Percentiles rank a stretch among this genome's conserved stretches.
Conservation (phyloP, 2,888 invertebrate species). For the Halictus quadricinctus region DNA sequence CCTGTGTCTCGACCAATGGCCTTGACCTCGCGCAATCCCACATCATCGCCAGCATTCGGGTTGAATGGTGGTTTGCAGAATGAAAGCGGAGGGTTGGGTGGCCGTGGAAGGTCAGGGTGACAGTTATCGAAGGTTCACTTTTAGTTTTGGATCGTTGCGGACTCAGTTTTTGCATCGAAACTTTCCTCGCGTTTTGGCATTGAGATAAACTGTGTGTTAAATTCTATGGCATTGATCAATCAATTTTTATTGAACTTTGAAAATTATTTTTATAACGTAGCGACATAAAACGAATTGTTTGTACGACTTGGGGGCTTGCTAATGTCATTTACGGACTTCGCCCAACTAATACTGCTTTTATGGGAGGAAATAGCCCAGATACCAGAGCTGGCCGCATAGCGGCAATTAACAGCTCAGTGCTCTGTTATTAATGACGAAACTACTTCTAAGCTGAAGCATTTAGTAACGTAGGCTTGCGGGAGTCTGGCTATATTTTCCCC, state of each 20-base stretch:
- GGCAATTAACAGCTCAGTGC: neutral
- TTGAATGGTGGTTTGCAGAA: conserved; percentile 45
- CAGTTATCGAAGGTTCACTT: conserved; percentile 37
- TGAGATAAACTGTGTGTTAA: neutral
- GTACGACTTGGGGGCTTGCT: neutral
- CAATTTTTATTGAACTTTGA: neutral
- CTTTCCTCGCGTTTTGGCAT: neutral
- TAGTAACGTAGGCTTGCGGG: neutral
- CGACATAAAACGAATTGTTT: neutral
- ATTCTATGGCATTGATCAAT: neutral
- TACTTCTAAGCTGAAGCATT: neutral
- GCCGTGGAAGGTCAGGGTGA: conserved; percentile 56
- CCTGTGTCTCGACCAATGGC: conserved; percentile 56
- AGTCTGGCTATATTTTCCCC: neutral
- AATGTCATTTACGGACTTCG: neutral
- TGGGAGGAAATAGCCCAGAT: neutral
- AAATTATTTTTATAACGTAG: neutral
- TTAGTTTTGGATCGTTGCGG: conserved; percentile 41
- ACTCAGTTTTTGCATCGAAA: conserved; percentile 7
- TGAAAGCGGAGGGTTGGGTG: conserved; percentile 57
- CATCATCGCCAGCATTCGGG: conserved; percentile 46
- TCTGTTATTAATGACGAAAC: neutral
- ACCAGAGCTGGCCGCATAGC: neutral
- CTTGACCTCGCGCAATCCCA: conserved; percentile 51
- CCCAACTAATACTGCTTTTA: neutral